Percentiles rank a stretch among this genome's conserved stretches.
These are phyloP conservation scores for Gymnothorax javanicus DNA, from an alignment of 2,797 vertebrate species.

Conservation along the genomic window DNA sequence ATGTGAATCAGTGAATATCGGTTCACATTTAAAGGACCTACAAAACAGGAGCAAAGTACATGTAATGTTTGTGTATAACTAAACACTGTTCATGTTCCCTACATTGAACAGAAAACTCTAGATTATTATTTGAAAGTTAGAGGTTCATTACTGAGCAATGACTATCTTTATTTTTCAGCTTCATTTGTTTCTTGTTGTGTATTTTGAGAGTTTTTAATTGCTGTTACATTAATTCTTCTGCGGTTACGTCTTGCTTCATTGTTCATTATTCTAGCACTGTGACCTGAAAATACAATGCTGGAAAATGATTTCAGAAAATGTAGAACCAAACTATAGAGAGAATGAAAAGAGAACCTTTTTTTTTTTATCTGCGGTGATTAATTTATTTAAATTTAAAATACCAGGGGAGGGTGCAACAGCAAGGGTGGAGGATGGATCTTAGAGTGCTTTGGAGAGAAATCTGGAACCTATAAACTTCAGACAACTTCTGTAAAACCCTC, in stretches of 20 bases:
- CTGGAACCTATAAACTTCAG: slow-evolving; percentile 92
- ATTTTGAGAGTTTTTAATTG: not conserved
- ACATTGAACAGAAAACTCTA: not conserved
- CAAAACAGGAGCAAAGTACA: not conserved
- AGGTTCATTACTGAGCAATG: not conserved
- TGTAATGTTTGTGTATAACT: not conserved
- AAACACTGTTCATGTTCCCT: not conserved
- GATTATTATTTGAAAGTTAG: no score
- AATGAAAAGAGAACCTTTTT: not conserved
- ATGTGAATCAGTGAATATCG: not conserved
- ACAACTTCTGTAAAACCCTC: slow-evolving; percentile 74
- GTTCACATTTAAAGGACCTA: not conserved
- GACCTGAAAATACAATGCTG: not conserved
- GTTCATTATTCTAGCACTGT: not conserved
- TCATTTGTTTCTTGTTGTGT: not conserved
- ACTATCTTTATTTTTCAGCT: not conserved
- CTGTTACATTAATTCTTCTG: not conserved
- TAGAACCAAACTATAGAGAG: not conserved
- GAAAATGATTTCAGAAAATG: not conserved
- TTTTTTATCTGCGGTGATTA: not conserved
- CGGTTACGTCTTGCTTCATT: not conserved
- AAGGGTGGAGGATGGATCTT: slow-evolving; percentile 49
- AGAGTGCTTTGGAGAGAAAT: slow-evolving; percentile 74
- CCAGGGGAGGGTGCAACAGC: slow-evolving; percentile 38
- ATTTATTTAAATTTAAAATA: not conserved